phyloP scores from a whole-genome alignment of 2,888 invertebrate species.

The Nephrotoma appendiculata region DNA sequence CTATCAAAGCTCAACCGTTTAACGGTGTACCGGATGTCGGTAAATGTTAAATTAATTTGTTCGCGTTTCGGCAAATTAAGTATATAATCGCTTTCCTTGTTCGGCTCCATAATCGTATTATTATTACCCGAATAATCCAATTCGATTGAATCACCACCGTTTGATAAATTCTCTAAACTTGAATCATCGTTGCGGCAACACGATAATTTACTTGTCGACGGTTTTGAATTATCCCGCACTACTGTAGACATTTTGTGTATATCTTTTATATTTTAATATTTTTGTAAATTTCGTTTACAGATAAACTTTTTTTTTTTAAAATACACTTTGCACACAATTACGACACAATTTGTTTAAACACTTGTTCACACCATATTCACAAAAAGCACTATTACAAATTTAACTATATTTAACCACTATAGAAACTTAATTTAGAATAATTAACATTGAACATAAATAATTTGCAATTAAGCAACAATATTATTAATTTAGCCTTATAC shows the following conservation, averaged over 20 bases:
- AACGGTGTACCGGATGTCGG: conserved; percentile 48
- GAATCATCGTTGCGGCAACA: not conserved
- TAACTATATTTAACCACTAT: not conserved
- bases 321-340: not conserved
- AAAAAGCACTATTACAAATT: not conserved
- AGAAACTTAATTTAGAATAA: not conserved
- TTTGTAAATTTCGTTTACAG: not conserved
- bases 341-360: not conserved
- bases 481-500: not conserved
- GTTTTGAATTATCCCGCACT: not conserved
- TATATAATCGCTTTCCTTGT: conserved; percentile 17
- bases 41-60: conserved; percentile 52
- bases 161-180: not conserved
- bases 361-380: not conserved
- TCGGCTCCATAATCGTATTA: conserved; percentile 13
- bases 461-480: not conserved
- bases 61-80: conserved; percentile 32
- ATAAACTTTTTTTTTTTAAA: too few relatives aligned
- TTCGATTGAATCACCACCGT: not conserved
- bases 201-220: not conserved
- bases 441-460: not conserved
- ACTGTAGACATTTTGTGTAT: not conserved
- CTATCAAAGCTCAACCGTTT: conserved; percentile 37
- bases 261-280: not conserved
- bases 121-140: conserved; percentile 16